phyloP scores from a whole-genome alignment of 2,888 invertebrate genomes.

The Biston stratarius region DNA sequence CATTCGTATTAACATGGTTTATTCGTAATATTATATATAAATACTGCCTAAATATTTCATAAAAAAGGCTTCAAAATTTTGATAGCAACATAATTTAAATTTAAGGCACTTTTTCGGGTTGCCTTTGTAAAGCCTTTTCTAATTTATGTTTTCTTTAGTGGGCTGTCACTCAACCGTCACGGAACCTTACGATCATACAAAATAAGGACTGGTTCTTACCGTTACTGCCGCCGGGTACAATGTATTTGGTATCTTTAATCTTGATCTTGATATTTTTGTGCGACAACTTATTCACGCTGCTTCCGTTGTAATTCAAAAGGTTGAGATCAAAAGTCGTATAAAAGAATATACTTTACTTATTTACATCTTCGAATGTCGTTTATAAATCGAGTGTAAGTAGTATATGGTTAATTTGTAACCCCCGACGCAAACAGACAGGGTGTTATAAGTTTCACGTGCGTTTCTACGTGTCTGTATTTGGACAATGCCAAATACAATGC shows the following conservation, averaged over 20 bases:
- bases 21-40: not conserved
- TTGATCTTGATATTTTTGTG: constrained; percentile 43
- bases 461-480: too few relatives aligned
- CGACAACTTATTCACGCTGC: constrained; percentile 46
- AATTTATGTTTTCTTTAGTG: constrained; percentile 58
- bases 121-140: constrained; percentile 48
- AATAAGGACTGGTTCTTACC: constrained; percentile 44
- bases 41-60: not conserved
- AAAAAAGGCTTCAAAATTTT: constrained; percentile 21
- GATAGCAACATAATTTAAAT: constrained; percentile 32
- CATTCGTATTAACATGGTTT: too few relatives aligned
- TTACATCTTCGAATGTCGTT: constrained; percentile 41
- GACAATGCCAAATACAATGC: too few relatives aligned
- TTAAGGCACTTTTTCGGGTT: constrained; percentile 29
- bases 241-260: constrained; percentile 43
- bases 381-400: constrained; percentile 26
- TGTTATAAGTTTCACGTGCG: too few relatives aligned
- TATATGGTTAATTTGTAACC: not conserved
- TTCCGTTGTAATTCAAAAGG: constrained; percentile 45
- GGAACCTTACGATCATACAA: constrained; percentile 47
- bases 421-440: too few relatives aligned
- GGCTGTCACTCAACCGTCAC: constrained; percentile 50
- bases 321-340: constrained; percentile 42
- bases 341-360: constrained; percentile 46
- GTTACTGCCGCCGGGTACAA: constrained; percentile 35